Percentiles rank a stretch among this genome's conserved stretches.
Evolutionary conservation across 2,797 vertebrate genomes (phyloP).

Genomic region (Hylomyscus alleni): DNA sequence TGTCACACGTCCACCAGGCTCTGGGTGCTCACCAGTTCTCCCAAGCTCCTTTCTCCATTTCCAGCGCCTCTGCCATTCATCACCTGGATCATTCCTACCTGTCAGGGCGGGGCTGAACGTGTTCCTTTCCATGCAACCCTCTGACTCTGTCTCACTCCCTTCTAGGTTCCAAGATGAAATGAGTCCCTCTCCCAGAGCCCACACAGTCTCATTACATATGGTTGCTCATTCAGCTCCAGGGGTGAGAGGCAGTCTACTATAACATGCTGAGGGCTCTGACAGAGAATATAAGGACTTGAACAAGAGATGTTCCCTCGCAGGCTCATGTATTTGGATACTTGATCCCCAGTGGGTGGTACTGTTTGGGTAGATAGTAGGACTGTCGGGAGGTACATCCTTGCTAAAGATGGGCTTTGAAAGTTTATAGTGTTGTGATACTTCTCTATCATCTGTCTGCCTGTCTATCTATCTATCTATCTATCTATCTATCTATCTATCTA

Average conservation of each 20-base stretch:
- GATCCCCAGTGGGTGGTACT: background rate
- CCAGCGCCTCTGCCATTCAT: fast-evolving
- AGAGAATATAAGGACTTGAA: background rate
- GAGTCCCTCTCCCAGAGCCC: background rate
- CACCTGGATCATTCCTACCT: background rate
- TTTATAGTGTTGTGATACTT: background rate
- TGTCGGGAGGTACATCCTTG: background rate
- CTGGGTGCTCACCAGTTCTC: background rate
- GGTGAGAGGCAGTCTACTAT: fast-evolving
- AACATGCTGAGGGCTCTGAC: fast-evolving
- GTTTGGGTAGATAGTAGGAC: too few species aligned
- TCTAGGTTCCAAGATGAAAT: background rate
- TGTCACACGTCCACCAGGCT: too few species aligned
- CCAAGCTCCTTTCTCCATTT: fast-evolving
- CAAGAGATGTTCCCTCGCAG: background rate
- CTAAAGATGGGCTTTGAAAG: background rate
- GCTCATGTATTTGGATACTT: background rate
- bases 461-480: background rate
- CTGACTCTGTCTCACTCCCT: too few species aligned
- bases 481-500: background rate
- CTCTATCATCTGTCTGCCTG: background rate
- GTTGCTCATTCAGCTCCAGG: background rate
- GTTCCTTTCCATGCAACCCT: fast-evolving
- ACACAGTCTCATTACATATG: background rate
- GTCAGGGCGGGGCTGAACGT: background rate